phyloP scores from a whole-genome alignment of 92 coral and sea anemone genomes.

The Pocillopora grandis region DNA sequence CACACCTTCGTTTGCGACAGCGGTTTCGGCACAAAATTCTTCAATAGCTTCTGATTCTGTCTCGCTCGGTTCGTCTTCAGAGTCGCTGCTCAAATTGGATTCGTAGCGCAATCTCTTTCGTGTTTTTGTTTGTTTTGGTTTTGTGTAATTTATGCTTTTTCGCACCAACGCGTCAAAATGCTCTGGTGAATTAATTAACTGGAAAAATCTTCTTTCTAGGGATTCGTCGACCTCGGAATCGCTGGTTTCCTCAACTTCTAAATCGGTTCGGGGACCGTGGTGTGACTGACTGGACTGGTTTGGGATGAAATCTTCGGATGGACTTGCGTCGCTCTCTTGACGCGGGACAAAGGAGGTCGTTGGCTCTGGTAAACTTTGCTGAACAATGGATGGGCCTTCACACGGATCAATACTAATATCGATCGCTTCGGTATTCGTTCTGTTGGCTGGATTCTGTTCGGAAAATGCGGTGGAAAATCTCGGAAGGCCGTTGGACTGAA shows the following conservation, averaged over 20 bases:
- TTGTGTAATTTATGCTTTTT: no score
- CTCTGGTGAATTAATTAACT: background rate
- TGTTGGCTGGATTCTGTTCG: conserved; percentile 4
- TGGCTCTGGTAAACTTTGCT: no score
- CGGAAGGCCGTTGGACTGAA: no score
- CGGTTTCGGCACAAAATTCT: no score
- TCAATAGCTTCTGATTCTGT: background rate
- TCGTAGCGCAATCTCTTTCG: no score
- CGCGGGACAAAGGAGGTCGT: no score
- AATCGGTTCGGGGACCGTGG: background rate
- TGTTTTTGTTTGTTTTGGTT: no score
- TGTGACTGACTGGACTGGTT: conserved; percentile 6
- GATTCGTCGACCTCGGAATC: background rate
- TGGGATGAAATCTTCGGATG: no score
- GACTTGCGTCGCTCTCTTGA: no score
- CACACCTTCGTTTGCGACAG: no score
- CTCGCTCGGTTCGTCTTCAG: no score
- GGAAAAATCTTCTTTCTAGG: background rate
- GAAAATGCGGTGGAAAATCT: conserved; percentile 15
- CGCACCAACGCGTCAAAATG: background rate
- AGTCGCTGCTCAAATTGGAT: no score
- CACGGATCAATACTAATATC: background rate
- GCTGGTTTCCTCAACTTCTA: conserved; percentile 18
- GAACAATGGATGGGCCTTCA: background rate
- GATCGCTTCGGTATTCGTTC: conserved; percentile 10